Evolutionary conservation across 2,113 vertebrate species (phyloP).

Genomic region (Pomatostomus ruficeps): DNA sequence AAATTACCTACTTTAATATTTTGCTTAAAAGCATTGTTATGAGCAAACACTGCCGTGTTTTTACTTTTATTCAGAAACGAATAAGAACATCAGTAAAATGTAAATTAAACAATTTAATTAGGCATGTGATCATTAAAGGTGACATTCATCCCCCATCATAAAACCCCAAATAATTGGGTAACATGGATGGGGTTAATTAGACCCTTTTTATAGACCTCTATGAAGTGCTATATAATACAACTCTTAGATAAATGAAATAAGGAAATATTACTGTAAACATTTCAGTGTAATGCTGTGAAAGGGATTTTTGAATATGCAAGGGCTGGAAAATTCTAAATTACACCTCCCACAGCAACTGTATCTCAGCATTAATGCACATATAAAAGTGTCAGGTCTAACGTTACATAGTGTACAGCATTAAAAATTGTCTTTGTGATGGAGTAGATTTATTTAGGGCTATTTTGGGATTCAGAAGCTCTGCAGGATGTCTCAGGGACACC

Average conservation of each 20-base stretch:
- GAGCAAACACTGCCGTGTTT: neutral
- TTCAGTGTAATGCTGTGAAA: neutral
- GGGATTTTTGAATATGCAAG: slow-evolving; percentile 2
- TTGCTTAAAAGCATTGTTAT: neutral
- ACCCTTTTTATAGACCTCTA: neutral
- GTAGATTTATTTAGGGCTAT: neutral
- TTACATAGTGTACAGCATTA: neutral
- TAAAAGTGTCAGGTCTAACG: neutral
- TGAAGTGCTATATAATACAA: neutral
- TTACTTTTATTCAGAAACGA: neutral
- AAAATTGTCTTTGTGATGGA: neutral
- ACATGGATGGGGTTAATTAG: neutral
- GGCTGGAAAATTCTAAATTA: slow-evolving; percentile 3
- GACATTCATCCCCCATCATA: neutral
- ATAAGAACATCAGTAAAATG: neutral
- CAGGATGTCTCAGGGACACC: neutral
- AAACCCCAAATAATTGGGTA: neutral
- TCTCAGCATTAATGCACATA: neutral
- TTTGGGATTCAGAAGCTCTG: neutral
- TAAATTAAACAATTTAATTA: neutral
- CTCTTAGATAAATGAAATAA: neutral
- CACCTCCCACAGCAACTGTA: neutral
- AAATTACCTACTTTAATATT: neutral
- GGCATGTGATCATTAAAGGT: neutral
- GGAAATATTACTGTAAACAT: neutral